phyloP scores from a whole-genome alignment of 2,888 invertebrate genomes.

The Eledone cirrhosa region DNA sequence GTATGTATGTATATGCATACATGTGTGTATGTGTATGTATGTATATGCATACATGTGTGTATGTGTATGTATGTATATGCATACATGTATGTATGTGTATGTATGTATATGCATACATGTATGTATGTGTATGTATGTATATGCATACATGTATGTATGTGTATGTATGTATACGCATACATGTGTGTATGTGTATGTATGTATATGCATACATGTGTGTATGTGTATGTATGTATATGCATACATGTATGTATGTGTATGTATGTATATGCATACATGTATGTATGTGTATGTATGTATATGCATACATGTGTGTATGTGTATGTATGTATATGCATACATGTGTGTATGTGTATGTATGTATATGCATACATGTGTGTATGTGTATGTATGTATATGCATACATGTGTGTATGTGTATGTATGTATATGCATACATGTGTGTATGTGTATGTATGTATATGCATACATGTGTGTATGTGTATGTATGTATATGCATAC shows the following conservation, averaged over 20 bases:
- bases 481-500: background rate
- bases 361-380: background rate
- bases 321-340: background rate
- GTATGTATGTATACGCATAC: background rate
- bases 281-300: background rate
- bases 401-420: conserved; percentile 6
- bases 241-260: background rate
- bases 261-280: background rate
- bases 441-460: background rate
- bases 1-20: background rate
- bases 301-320: background rate
- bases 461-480: background rate
- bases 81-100: background rate
- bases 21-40: background rate
- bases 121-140: background rate
- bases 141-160: background rate
- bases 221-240: background rate
- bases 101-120: background rate
- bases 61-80: background rate
- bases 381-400: background rate
- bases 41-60: background rate
- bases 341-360: background rate
- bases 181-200: background rate
- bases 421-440: background rate
- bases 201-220: background rate